A percentile compares a stretch with the other conserved stretches of the same genome.
Evolutionary conservation across 1,140 invertebrate genomes (phyloP).

Genomic region (Patella vulgata): DNA sequence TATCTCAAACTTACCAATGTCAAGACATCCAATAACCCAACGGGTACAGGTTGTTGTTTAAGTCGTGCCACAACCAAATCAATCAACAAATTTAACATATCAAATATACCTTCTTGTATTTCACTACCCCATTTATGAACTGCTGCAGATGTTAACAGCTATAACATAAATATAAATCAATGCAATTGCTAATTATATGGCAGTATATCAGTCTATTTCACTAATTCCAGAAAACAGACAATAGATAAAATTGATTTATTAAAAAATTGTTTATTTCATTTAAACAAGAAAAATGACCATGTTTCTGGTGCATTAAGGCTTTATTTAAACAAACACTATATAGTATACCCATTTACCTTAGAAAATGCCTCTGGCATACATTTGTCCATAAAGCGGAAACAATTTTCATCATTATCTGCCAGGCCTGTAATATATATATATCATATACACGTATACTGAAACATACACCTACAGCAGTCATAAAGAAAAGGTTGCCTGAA

Average conservation of each 20-base stretch:
- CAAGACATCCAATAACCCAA: conserved; percentile 61
- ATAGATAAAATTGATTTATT: too few species aligned
- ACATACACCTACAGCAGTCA: neutral
- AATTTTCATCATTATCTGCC: conserved; percentile 68
- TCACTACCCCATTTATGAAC: conserved; percentile 70
- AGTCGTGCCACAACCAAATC: conserved; percentile 68
- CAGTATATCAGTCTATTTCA: neutral
- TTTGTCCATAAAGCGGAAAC: conserved; percentile 68
- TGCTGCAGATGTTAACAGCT: conserved; percentile 67
- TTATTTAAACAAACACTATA: too few species aligned
- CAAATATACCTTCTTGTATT: conserved; percentile 70
- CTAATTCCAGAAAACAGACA: too few species aligned
- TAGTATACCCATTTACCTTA: conserved; percentile 67
- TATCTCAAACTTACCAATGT: conserved; percentile 63
- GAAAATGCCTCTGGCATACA: conserved; percentile 71
- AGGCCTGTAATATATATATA: conserved; percentile 54
- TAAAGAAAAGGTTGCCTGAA: neutral
- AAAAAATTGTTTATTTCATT: neutral
- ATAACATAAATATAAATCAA: conserved; percentile 24
- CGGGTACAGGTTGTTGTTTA: conserved; percentile 62
- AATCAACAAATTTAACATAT: conserved; percentile 69
- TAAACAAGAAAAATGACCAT: neutral
- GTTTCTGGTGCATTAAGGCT: too few species aligned
- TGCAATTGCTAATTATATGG: neutral
- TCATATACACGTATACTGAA: too few species aligned